phyloP scores from a whole-genome alignment of 2,113 vertebrate species.

The Oxyura jamaicensis region DNA sequence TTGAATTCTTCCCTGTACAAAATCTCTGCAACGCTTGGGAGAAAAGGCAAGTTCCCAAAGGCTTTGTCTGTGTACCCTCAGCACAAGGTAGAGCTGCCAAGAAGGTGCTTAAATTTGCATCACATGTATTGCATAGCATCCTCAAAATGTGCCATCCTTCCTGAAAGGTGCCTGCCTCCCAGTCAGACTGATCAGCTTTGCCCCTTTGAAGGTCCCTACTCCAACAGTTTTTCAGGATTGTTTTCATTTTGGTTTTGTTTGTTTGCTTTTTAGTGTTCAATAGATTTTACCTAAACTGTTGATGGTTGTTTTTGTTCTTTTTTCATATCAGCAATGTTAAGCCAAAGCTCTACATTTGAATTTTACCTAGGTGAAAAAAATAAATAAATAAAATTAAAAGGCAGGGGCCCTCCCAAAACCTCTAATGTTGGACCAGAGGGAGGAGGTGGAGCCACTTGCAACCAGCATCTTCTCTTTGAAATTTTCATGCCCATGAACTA shows the following conservation, averaged over 20 bases:
- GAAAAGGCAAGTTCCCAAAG: not conserved
- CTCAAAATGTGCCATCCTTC: not conserved
- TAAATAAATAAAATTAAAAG: not conserved
- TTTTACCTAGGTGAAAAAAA: not conserved
- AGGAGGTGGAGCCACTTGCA: not conserved
- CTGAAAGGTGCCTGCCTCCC: too few relatives aligned
- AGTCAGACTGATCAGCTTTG: not conserved
- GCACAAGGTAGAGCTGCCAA: not conserved
- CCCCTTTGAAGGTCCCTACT: not conserved
- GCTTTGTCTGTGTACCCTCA: not conserved
- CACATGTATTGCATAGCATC: not conserved
- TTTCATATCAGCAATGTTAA: not conserved
- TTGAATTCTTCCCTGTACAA: not conserved
- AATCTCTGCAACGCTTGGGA: not conserved
- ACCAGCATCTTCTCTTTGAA: slow-evolving; percentile 10
- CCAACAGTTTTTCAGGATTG: not conserved
- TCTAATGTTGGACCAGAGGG: not conserved
- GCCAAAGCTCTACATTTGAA: not conserved
- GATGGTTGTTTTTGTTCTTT: not conserved
- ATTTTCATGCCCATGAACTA: slow-evolving; percentile 9
- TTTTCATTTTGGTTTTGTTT: not conserved
- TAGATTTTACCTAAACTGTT: not conserved
- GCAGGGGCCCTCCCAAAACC: not conserved
- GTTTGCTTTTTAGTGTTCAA: not conserved
- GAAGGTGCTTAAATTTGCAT: not conserved